Conservation (phyloP, 2,797 vertebrate species). For the Eleutherodactylus coqui region DNA sequence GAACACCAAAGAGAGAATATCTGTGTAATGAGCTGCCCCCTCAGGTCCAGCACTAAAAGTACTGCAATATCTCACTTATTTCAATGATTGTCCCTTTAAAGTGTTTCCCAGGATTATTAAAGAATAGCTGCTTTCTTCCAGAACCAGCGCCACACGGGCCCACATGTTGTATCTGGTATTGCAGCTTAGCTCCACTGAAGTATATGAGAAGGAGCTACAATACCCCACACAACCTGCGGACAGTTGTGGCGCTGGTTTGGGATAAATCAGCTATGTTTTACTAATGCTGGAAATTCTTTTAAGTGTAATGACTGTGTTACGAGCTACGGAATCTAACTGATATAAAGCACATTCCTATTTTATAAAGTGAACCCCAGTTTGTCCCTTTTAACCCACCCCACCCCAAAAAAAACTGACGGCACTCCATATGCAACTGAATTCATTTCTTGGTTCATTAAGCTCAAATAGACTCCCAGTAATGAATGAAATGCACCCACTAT, state of each 20-base stretch:
- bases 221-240: background rate
- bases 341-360: background rate
- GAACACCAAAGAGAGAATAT: background rate
- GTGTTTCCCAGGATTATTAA: background rate
- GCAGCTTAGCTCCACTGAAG: background rate
- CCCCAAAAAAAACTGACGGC: background rate
- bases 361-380: slow-evolving; percentile 21
- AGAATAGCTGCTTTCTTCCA: background rate
- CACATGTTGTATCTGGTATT: background rate
- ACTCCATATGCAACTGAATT: slow-evolving; percentile 49
- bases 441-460: slow-evolving; percentile 59
- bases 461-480: slow-evolving; percentile 56
- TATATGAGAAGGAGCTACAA: background rate
- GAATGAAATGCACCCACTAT: slow-evolving; percentile 55
- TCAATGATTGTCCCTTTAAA: background rate
- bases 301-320: background rate
- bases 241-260: background rate
- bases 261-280: background rate
- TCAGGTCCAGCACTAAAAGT: background rate
- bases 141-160: background rate
- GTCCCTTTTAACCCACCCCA: background rate
- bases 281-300: background rate
- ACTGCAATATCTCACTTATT: background rate
- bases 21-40: background rate
- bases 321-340: background rate